phyloP scores from a whole-genome alignment of 2,797 vertebrate species.

The Ptychadena robeensis region DNA sequence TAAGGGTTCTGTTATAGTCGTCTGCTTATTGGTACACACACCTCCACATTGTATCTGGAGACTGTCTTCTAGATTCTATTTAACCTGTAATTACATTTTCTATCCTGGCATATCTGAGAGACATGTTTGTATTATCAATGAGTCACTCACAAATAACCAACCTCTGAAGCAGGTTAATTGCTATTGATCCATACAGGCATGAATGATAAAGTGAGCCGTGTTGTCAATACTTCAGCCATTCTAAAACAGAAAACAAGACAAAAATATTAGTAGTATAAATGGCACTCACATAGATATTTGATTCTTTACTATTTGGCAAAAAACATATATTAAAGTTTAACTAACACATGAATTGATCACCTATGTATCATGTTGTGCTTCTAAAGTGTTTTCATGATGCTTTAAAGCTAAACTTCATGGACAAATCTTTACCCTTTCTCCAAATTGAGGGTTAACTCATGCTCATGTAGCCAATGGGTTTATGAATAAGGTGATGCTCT shows the following conservation, averaged over 20 bases:
- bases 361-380: too few species aligned
- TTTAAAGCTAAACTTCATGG: too few species aligned
- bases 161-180: neutral
- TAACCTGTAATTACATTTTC: constrained; percentile 15
- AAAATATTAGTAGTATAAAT: neutral
- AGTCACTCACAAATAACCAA: neutral
- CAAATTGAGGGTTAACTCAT: too few species aligned
- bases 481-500: too few species aligned
- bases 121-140: constrained; percentile 10
- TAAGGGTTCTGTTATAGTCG: neutral
- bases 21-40: constrained; percentile 11
- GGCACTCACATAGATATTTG: neutral
- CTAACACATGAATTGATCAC: too few species aligned
- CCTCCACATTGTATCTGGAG: constrained; percentile 9
- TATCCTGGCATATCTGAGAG: neutral
- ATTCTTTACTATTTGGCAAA: neutral
- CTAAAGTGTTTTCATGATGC: too few species aligned
- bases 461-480: too few species aligned
- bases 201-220: neutral
- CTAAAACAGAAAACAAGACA: neutral
- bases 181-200: neutral
- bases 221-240: neutral
- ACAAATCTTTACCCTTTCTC: too few species aligned
- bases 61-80: constrained; percentile 11
- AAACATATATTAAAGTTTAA: too few species aligned